Percentiles rank a stretch among this genome's conserved stretches.
Evolutionary conservation across 1,140 invertebrate genomes (phyloP).

Genomic region (Heliconius melpomene): DNA sequence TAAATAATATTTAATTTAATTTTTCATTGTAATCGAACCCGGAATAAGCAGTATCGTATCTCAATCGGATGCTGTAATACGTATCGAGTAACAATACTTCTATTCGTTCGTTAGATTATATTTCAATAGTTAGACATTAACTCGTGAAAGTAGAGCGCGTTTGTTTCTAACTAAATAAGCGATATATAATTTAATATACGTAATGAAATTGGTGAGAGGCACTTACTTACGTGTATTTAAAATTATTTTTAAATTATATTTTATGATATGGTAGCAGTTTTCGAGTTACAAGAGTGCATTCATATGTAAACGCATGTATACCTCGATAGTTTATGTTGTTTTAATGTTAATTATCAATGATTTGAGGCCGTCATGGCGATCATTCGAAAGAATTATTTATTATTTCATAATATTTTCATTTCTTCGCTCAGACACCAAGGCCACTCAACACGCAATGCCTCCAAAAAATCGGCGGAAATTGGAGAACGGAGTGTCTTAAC

Average conservation of each 20-base stretch:
- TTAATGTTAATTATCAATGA: background rate
- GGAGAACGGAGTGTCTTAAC: no score
- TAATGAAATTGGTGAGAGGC: slow-evolving; percentile 20
- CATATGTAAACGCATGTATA: background rate
- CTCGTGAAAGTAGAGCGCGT: slow-evolving; percentile 33
- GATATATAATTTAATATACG: slow-evolving; percentile 23
- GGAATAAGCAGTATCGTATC: slow-evolving; percentile 18
- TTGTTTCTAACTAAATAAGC: slow-evolving; percentile 21
- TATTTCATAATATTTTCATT: no score
- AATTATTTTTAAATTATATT: background rate
- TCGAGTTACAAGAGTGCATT: background rate
- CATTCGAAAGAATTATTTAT: no score
- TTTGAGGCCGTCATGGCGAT: no score
- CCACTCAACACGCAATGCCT: no score
- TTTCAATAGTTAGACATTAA: slow-evolving; percentile 37
- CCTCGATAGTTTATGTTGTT: background rate
- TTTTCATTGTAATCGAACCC: slow-evolving; percentile 20
- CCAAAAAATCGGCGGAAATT: no score
- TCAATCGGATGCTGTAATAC: slow-evolving; percentile 31
- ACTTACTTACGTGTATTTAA: background rate
- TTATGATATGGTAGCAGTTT: background rate
- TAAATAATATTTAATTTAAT: no score
- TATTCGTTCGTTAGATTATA: slow-evolving; percentile 25
- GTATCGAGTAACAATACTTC: slow-evolving; percentile 34
- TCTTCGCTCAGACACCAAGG: no score